These are phyloP conservation scores for Actinopyga echinites DNA, from an alignment of 53 echinoderm and acorn worm genomes.

Conservation along the genomic window DNA sequence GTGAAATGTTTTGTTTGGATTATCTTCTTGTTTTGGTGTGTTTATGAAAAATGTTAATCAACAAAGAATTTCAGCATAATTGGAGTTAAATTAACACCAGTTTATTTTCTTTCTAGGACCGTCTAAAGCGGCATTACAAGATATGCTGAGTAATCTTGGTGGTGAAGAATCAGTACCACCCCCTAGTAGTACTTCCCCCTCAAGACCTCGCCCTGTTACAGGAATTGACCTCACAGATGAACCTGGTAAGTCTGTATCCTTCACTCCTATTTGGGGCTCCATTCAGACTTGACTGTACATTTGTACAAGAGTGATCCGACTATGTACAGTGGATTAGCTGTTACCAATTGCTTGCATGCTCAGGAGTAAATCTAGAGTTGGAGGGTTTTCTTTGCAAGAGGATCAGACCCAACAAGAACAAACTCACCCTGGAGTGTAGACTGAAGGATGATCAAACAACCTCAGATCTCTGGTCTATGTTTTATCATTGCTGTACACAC, in stretches of 20 bases:
- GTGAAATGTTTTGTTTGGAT: neutral
- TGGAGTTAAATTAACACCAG: neutral
- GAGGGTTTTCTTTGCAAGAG: too few species aligned
- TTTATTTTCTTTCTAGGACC: conserved; percentile 64
- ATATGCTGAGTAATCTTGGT: conserved; percentile 93
- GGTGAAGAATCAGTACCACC: conserved; percentile 75
- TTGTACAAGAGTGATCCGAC: too few species aligned
- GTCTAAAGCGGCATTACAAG: conserved; percentile 91
- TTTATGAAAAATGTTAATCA: neutral
- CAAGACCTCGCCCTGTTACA: conserved; percentile 53
- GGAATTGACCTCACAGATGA: conserved; percentile 86
- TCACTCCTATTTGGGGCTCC: too few species aligned
- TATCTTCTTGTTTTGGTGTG: neutral
- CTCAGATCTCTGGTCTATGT: too few species aligned
- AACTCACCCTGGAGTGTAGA: too few species aligned
- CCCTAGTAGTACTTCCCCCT: conserved; percentile 40
- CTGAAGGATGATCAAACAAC: too few species aligned
- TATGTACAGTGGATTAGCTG: too few species aligned
- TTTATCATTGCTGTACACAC: too few species aligned
- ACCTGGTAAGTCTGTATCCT: conserved; percentile 68
- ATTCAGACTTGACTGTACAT: too few species aligned
- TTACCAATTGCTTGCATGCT: too few species aligned
- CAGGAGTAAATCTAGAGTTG: too few species aligned
- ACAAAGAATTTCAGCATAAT: neutral
- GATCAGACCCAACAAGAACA: too few species aligned